Conservation (phyloP, 2,888 invertebrate species). For the Pardosa pseudoannulata region DNA sequence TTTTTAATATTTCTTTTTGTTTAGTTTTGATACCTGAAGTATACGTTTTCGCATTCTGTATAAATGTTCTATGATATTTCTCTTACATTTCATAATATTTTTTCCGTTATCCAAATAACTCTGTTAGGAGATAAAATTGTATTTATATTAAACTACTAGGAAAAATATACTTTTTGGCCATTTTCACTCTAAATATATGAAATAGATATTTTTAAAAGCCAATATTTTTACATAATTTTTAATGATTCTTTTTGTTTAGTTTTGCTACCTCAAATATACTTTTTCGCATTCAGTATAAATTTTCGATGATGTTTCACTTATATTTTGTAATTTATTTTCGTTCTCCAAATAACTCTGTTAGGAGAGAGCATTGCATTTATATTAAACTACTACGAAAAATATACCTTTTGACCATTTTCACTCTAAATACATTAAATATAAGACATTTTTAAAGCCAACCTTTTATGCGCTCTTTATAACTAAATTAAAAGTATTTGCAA, state of each 20-base stretch:
- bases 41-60: not conserved
- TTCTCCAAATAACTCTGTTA: not conserved
- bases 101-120: not conserved
- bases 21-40: constrained; percentile 19
- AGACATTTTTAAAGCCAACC: too few species aligned
- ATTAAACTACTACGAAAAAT: too few species aligned
- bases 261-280: constrained; percentile 14
- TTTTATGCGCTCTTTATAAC: too few species aligned
- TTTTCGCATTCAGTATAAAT: not conserved
- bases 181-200: too few species aligned
- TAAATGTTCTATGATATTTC: not conserved
- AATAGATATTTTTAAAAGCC: too few species aligned
- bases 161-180: too few species aligned
- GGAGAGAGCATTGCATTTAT: not conserved
- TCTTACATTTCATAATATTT: not conserved
- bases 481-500: too few species aligned
- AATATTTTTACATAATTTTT: too few species aligned
- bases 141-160: not conserved
- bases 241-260: constrained; percentile 23
- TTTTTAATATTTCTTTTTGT: constrained; percentile 24
- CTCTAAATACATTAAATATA: too few species aligned
- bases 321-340: not conserved
- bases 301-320: not conserved
- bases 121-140: not conserved
- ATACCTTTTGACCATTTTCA: too few species aligned